Percentiles rank a stretch among this genome's conserved stretches.
phyloP scores from a whole-genome alignment of 2,888 invertebrate genomes.

The Leptinotarsa rubiginosa region DNA sequence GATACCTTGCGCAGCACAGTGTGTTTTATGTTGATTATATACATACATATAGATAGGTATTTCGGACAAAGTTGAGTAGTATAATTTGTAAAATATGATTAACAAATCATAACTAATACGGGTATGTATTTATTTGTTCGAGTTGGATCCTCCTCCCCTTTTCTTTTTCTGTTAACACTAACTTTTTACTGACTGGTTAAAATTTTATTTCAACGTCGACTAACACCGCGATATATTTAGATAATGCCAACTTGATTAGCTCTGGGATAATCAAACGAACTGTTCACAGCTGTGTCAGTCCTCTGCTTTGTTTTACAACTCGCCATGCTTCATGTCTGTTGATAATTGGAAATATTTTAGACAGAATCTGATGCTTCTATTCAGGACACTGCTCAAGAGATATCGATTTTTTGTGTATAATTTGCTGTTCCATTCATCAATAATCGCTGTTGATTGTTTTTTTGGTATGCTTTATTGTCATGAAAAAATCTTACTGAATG shows the following conservation, averaged over 20 bases:
- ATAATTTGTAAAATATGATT: constrained; percentile 28
- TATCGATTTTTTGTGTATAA: neutral
- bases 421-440: too few relatives aligned
- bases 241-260: constrained; percentile 54
- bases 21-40: neutral
- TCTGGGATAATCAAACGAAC: constrained; percentile 17
- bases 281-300: constrained; percentile 10
- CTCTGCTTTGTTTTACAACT: neutral
- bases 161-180: constrained; percentile 31
- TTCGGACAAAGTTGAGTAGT: constrained; percentile 10
- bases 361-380: neutral
- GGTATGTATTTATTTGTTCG: constrained; percentile 42
- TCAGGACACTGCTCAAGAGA: neutral
- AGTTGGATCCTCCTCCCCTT: constrained; percentile 21
- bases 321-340: constrained; percentile 1
- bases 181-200: constrained; percentile 20
- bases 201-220: constrained; percentile 18
- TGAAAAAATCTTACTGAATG: neutral
- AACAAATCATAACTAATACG: constrained; percentile 32
- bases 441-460: too few relatives aligned
- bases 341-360: neutral
- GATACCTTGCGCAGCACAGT: neutral
- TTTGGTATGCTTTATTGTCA: too few relatives aligned
- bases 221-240: constrained; percentile 51
- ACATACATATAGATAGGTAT: neutral